These are phyloP conservation scores for Tethea ocularis DNA, from an alignment of 2,888 invertebrate genomes.

Conservation along the genomic window DNA sequence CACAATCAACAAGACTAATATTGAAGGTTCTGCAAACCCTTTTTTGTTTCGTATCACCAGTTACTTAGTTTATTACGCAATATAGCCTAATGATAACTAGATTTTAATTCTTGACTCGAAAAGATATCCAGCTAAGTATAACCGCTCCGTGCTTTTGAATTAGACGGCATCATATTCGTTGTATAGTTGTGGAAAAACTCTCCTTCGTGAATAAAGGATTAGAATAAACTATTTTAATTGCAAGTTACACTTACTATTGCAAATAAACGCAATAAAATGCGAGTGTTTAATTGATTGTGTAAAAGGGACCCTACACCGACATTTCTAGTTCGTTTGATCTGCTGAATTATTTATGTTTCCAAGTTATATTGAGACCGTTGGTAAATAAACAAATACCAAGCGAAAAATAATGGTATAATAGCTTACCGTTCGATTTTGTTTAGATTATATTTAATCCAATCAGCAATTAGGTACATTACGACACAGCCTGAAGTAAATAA, in stretches of 20 bases:
- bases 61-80: too few species aligned
- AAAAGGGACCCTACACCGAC: slow-evolving; percentile 30
- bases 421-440: too few species aligned
- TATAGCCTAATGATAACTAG: too few species aligned
- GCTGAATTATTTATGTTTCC: slow-evolving; percentile 40
- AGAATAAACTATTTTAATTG: slow-evolving; percentile 72
- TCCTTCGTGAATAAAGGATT: slow-evolving; percentile 55
- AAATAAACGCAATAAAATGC: slow-evolving; percentile 53
- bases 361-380: slow-evolving; percentile 1
- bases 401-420: too few species aligned
- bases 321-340: slow-evolving; percentile 49
- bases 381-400: neutral
- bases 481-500: too few species aligned
- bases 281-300: slow-evolving; percentile 56
- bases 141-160: slow-evolving; percentile 35
- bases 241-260: slow-evolving; percentile 56
- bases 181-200: slow-evolving; percentile 64
- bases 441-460: too few species aligned
- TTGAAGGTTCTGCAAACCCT: too few species aligned
- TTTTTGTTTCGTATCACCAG: too few species aligned
- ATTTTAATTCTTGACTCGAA: too few species aligned
- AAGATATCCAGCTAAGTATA: neutral
- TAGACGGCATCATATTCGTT: slow-evolving; percentile 39
- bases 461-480: too few species aligned
- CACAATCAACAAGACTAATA: too few species aligned